Evolutionary conservation across 2,797 vertebrate species (phyloP).

Genomic region (Mus minutoides): DNA sequence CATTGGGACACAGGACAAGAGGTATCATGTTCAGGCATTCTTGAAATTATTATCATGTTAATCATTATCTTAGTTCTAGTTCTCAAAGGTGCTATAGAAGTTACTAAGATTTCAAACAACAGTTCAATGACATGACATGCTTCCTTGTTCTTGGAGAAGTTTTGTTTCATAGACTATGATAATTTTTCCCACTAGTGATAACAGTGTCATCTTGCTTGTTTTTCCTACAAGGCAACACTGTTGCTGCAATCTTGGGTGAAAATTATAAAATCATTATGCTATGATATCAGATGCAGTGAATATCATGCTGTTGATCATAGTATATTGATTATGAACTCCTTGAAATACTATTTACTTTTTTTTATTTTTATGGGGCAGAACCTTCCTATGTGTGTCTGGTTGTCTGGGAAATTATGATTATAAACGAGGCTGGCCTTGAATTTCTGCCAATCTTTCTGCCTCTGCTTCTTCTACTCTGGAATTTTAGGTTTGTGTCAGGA

Average conservation of each 20-base stretch:
- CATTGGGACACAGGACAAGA: too few species aligned
- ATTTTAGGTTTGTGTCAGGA: not conserved
- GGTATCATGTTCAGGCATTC: not conserved
- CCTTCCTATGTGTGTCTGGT: not conserved
- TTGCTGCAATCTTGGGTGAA: not conserved
- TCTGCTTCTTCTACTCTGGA: not conserved
- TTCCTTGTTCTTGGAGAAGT: not conserved
- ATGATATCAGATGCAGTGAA: not conserved
- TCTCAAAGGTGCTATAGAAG: not conserved
- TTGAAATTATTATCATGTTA: not conserved
- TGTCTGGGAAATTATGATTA: not conserved
- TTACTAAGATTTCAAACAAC: too few species aligned
- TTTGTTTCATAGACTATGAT: too few species aligned
- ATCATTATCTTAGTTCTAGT: too few species aligned
- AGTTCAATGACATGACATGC: not conserved
- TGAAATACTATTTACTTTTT: not conserved
- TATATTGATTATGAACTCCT: not conserved
- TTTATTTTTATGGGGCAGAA: not conserved
- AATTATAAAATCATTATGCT: not conserved
- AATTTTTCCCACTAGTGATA: not conserved
- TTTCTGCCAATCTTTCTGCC: not conserved
- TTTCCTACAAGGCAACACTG: not conserved
- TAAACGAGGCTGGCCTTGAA: not conserved
- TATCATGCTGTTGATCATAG: not conserved
- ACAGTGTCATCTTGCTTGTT: not conserved